A percentile compares a stretch with the other conserved stretches of the same genome.
Evolutionary conservation across 2,888 invertebrate genomes (phyloP).

Genomic region (Seira musarum): DNA sequence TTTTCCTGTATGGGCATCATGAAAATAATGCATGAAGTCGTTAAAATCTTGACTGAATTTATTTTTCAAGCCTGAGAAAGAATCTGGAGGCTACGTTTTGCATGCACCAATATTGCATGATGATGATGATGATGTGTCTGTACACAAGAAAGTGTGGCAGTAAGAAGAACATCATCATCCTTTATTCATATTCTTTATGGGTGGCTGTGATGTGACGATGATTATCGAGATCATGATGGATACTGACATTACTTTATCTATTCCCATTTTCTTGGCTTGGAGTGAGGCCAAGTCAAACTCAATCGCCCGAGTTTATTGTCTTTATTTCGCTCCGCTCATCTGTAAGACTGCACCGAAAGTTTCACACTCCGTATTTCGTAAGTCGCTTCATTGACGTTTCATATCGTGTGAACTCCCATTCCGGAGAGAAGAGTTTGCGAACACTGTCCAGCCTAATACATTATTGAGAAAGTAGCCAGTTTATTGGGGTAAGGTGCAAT

Average conservation of each 20-base stretch:
- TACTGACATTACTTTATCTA: constrained; percentile 7
- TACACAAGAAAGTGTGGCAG: background rate
- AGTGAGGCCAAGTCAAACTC: background rate
- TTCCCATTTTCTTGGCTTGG: background rate
- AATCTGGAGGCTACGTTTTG: too few relatives aligned
- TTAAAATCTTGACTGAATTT: too few relatives aligned
- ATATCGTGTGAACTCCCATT: background rate
- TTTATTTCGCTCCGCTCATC: background rate
- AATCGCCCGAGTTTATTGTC: background rate
- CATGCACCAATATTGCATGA: too few relatives aligned
- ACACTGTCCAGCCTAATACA: too few relatives aligned
- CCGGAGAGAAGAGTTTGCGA: too few relatives aligned
- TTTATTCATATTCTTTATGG: constrained; percentile 3
- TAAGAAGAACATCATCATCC: background rate
- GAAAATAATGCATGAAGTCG: too few relatives aligned
- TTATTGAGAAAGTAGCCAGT: too few relatives aligned
- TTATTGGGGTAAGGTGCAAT: too few relatives aligned
- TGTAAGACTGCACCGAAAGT: background rate
- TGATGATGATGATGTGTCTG: background rate
- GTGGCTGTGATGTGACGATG: background rate
- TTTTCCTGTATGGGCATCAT: too few relatives aligned
- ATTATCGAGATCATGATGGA: constrained; percentile 8
- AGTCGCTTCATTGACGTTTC: background rate
- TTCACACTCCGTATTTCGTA: background rate
- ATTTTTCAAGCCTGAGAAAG: too few relatives aligned